These are phyloP conservation scores for Drosophila falleni DNA, from an alignment of 2,888 invertebrate species.

Conservation along the genomic window DNA sequence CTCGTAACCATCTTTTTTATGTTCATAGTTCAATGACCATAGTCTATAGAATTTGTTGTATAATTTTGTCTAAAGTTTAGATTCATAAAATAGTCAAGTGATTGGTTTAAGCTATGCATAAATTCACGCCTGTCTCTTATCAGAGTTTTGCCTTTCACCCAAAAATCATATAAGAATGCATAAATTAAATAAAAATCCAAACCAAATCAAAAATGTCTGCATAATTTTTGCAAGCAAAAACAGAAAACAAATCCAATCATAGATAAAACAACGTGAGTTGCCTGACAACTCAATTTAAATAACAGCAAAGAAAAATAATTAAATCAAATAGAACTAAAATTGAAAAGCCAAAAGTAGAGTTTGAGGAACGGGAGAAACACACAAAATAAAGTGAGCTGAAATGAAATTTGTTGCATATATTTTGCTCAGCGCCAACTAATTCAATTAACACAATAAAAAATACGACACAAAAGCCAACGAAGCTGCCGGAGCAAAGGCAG, in stretches of 20 bases:
- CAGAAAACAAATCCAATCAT: conserved; percentile 47
- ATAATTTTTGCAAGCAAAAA: conserved; percentile 51
- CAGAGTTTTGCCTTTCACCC: conserved; percentile 41
- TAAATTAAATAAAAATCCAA: conserved; percentile 48
- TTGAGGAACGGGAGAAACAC: conserved; percentile 2
- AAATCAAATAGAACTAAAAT: conserved; percentile 57
- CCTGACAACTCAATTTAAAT: conserved; percentile 59
- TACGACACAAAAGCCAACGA: conserved; percentile 48
- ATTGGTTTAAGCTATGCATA: conserved; percentile 38
- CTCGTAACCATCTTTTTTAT: conserved; percentile 19
- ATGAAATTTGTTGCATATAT: conserved; percentile 61
- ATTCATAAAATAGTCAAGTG: conserved; percentile 1
- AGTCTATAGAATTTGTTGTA: conserved; percentile 19
- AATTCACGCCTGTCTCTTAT: conserved; percentile 41
- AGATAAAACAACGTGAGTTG: conserved; percentile 54
- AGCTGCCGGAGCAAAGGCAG: conserved; percentile 10
- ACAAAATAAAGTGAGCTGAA: conserved; percentile 27
- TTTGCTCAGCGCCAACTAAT: conserved; percentile 64
- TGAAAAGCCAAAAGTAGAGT: conserved; percentile 10
- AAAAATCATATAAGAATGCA: conserved; percentile 37
- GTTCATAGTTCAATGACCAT: conserved; percentile 54
- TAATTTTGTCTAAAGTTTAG: conserved; percentile 5
- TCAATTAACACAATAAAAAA: conserved; percentile 75
- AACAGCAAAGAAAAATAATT: conserved; percentile 53
- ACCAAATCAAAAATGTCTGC: conserved; percentile 53